Evolutionary conservation across 2,797 vertebrate genomes (phyloP), one percentile per base, ranked within the genome.

Genomic region (Melanotaenia boesemani): DNA sequence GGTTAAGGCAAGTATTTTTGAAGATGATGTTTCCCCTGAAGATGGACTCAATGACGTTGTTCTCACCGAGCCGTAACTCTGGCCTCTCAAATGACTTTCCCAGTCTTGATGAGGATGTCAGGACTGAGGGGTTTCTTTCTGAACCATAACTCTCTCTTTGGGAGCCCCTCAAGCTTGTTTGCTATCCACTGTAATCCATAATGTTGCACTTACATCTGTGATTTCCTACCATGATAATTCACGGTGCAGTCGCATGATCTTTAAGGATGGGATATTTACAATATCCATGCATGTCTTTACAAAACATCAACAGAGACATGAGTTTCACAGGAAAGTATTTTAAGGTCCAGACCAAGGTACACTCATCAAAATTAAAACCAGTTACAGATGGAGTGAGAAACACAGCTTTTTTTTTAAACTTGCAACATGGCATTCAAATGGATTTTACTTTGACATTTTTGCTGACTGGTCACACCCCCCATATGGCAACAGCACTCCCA

Each of bases 41-140:
- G 78, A 69, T 80, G 55, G 64, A 76, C 74, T 79, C 74, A 50
- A 61, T 34, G 41, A 77, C 80, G 67, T 82, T 83, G 85, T 89
- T 84, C 68, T 79, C 64, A 64, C 72, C 61, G 73, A 81, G 72
- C 62, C 67, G 10, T 69, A 73, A 72, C 67, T 78, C 81, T 0
- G 36, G 59, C 62, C 54, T 57, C 71, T 78, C 36, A 73, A 69
- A 92, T 85, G 79, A 87, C 85, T 91, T 91, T 86, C 52, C 85
- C 85, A 89, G 89, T 80, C 68, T 15, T 34, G 68, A 77, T 50
- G 65, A 79, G 81, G 74, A 87, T 63, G 81, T 84, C 80, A 76
- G 72, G 62, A 68, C 71, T 71, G 76, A 83, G 36, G 62, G 70
- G 77, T 73, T 52, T 60, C 72, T 79, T 84, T 86, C 74, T 85